Conservation (phyloP, 2,888 invertebrate species). For the Odontocerum albicorne region DNA sequence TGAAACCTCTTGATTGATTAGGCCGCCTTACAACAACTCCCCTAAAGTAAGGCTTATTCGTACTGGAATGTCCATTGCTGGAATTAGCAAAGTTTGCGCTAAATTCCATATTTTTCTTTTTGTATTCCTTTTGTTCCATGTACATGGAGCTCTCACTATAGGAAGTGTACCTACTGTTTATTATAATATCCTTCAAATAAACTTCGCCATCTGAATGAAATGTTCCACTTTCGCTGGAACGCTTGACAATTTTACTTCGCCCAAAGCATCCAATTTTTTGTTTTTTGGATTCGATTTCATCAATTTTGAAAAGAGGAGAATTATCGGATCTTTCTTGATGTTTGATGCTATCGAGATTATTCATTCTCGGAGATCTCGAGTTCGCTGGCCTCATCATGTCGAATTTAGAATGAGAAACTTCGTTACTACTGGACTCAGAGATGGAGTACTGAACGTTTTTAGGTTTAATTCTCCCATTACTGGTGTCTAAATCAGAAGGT, state of each 20-base stretch:
- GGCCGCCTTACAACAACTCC: conserved; percentile 22
- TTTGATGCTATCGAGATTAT: background rate
- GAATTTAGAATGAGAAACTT: background rate
- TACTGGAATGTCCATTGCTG: conserved; percentile 14
- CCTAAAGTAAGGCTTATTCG: conserved; percentile 12
- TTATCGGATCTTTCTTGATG: conserved; percentile 2
- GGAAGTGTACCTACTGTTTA: conserved; percentile 4
- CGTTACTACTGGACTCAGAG: background rate
- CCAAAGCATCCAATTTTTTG: conserved; percentile 22
- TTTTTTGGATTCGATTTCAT: background rate
- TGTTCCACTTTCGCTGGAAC: background rate
- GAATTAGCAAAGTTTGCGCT: conserved; percentile 16
- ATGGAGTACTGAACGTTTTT: conserved; percentile 21
- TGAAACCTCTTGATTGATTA: conserved; percentile 6
- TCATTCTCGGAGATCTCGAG: background rate
- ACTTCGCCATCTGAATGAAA: conserved; percentile 1
- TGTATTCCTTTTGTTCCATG: conserved; percentile 10
- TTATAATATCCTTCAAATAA: conserved; percentile 15
- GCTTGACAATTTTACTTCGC: conserved; percentile 8
- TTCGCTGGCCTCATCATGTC: conserved; percentile 3
- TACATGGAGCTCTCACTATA: conserved; percentile 5
- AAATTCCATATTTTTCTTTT: conserved; percentile 22
- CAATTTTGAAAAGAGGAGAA: background rate
- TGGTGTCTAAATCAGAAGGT: conserved; percentile 14
- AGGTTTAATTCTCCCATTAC: background rate